Conservation (phyloP, 2,113 vertebrate species). For the Gallinago paraguaiae region DNA sequence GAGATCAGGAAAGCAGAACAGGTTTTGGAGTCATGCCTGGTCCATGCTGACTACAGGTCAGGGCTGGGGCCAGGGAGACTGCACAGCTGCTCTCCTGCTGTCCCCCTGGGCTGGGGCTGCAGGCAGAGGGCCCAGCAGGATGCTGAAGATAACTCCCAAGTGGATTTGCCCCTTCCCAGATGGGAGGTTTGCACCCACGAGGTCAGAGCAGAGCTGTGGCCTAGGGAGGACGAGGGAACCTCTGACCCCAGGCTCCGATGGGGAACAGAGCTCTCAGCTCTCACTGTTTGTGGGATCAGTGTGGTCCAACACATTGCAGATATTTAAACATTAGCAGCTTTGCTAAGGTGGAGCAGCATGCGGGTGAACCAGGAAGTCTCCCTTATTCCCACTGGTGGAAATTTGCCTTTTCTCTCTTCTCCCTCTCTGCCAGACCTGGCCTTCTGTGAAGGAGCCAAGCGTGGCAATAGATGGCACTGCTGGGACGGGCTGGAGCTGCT, state of each 20-base stretch:
- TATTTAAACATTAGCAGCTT: background rate
- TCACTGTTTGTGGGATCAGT: rapidly evolving
- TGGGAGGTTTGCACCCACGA: background rate
- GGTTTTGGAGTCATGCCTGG: slow-evolving; percentile 81
- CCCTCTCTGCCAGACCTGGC: too few relatives aligned
- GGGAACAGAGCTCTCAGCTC: rapidly evolving
- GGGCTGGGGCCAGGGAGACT: background rate
- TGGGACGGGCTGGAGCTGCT: background rate
- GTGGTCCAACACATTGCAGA: background rate
- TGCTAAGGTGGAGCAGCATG: rapidly evolving
- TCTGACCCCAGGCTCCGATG: background rate
- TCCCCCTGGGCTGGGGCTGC: background rate
- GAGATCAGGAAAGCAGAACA: slow-evolving; percentile 76
- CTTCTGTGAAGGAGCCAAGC: background rate
- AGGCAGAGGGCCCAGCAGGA: background rate
- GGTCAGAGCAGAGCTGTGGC: background rate
- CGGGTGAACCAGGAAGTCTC: rapidly evolving
- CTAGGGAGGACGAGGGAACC: background rate
- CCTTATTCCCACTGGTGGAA: background rate
- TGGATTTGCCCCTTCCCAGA: background rate
- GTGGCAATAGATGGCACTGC: slow-evolving; percentile 61
- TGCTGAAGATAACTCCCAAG: background rate
- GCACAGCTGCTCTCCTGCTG: background rate
- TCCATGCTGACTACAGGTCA: slow-evolving; percentile 76
- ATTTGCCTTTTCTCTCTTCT: background rate